phyloP scores from a whole-genome alignment of 2,888 invertebrate genomes.

The Sinohyriopsis cumingii region DNA sequence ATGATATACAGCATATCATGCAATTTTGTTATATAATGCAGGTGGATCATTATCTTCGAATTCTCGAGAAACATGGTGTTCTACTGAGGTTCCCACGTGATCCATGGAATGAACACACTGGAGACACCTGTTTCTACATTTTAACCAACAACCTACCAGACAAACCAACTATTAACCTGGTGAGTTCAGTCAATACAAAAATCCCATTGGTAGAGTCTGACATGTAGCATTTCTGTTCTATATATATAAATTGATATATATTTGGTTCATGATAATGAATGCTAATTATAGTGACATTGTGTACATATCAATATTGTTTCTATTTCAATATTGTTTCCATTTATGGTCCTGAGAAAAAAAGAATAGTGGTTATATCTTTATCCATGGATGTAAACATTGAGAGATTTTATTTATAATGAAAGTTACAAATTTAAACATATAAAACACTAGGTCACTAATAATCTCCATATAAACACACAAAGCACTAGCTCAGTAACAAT shows the following conservation, averaged over 20 bases:
- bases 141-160: slow-evolving; percentile 32
- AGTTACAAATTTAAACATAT: too few species aligned
- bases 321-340: too few species aligned
- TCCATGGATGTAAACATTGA: too few species aligned
- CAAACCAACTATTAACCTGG: slow-evolving; percentile 22
- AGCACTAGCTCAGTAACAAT: too few species aligned
- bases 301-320: not conserved
- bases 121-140: slow-evolving; percentile 36
- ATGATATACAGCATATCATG: not conserved
- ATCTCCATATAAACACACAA: too few species aligned
- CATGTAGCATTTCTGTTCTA: not conserved
- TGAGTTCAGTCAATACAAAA: slow-evolving; percentile 11
- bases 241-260: not conserved
- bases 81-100: slow-evolving; percentile 23
- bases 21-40: not conserved
- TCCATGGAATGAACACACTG: slow-evolving; percentile 21
- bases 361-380: too few species aligned
- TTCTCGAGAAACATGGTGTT: slow-evolving; percentile 22
- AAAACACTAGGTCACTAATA: too few species aligned
- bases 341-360: too few species aligned
- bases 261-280: not conserved
- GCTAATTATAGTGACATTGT: not conserved
- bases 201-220: not conserved
- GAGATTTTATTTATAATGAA: too few species aligned
- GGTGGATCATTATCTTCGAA: slow-evolving; percentile 8